phyloP scores from a whole-genome alignment of 2,888 invertebrate species.

The Lepeophtheirus nordmannii region DNA sequence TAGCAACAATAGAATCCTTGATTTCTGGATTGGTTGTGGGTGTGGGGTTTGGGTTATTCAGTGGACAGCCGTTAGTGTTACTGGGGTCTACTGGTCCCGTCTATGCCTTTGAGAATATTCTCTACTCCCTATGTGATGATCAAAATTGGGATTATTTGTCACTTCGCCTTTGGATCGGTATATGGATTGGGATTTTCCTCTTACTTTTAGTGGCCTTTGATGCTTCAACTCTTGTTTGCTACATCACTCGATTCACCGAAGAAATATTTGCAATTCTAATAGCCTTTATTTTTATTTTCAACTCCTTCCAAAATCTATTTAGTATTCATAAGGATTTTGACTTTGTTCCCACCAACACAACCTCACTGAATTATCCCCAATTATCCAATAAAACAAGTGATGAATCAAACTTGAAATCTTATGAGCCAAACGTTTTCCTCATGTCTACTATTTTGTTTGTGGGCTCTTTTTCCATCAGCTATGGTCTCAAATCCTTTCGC shows the following conservation, averaged over 20 bases:
- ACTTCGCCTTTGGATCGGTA: slow-evolving; percentile 32
- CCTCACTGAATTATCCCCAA: neutral
- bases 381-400: neutral
- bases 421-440: slow-evolving; percentile 33
- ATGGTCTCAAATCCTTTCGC: slow-evolving; percentile 31
- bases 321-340: neutral
- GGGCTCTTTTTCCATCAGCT: slow-evolving; percentile 33
- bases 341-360: neutral
- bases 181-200: slow-evolving; percentile 32
- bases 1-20: slow-evolving; percentile 43
- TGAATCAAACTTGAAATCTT: neutral
- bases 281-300: slow-evolving; percentile 31
- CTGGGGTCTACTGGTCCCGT: slow-evolving; percentile 38
- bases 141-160: slow-evolving; percentile 30
- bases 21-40: slow-evolving; percentile 72
- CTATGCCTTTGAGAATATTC: slow-evolving; percentile 39
- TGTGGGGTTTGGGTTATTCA: slow-evolving; percentile 56
- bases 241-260: slow-evolving; percentile 33
- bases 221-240: slow-evolving; percentile 31
- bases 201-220: slow-evolving; percentile 32
- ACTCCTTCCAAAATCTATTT: slow-evolving; percentile 14
- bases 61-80: slow-evolving; percentile 39
- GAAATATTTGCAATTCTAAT: slow-evolving; percentile 33
- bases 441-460: slow-evolving; percentile 34
- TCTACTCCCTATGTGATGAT: slow-evolving; percentile 31